Conservation (phyloP, 2,113 vertebrate species). For the Phalacrocorax brasilianus region DNA sequence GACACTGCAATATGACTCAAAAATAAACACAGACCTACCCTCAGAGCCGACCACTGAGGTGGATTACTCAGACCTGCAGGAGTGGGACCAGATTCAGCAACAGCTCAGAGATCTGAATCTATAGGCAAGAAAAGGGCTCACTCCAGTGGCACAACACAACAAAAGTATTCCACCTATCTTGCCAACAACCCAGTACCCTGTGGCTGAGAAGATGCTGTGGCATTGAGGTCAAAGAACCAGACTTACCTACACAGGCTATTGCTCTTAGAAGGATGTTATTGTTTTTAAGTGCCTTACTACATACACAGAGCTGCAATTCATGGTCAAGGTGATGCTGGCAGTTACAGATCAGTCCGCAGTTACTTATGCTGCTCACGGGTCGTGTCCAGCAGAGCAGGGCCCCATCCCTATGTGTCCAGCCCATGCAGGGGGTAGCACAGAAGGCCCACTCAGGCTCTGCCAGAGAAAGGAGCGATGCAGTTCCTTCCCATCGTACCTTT, state of each 20-base stretch:
- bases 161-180: not conserved
- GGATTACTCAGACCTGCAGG: not conserved
- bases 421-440: not conserved
- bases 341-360: too few species aligned
- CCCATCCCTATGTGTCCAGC: not conserved
- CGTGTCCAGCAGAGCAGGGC: not conserved
- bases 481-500: not conserved
- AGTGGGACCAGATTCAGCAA: not conserved
- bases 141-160: not conserved
- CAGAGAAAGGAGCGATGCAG: not conserved
- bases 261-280: accelerated
- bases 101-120: not conserved
- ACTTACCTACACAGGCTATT: not conserved
- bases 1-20: not conserved
- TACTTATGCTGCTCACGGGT: not conserved
- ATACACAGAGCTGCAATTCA: not conserved
- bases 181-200: not conserved
- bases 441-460: not conserved
- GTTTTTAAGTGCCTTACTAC: not conserved
- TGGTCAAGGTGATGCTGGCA: not conserved
- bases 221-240: not conserved
- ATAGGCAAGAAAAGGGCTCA: not conserved
- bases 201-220: not conserved
- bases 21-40: not conserved
- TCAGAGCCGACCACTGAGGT: not conserved